Percentiles rank a stretch among this genome's conserved stretches.
Evolutionary conservation across 2,797 vertebrate genomes (phyloP).

Genomic region (Erithacus rubecula): DNA sequence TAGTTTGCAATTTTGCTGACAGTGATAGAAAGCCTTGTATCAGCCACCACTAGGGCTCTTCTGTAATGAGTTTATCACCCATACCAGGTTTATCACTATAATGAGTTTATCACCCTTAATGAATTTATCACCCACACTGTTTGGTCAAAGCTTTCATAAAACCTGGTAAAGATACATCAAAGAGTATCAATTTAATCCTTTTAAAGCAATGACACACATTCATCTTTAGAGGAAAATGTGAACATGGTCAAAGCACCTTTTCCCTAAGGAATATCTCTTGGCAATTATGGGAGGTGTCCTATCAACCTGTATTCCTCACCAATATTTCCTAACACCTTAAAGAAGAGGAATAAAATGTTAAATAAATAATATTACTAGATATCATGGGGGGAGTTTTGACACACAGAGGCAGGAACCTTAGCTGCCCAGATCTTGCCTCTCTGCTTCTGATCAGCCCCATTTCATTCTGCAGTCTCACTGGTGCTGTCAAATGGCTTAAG

Average conservation of each 20-base stretch:
- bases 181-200: slow-evolving; percentile 46
- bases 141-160: slow-evolving; percentile 57
- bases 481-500: neutral
- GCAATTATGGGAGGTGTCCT: neutral
- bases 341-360: neutral
- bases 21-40: slow-evolving; percentile 41
- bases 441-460: neutral
- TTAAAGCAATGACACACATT: slow-evolving; percentile 46
- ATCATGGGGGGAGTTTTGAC: neutral
- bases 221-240: slow-evolving; percentile 17
- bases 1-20: slow-evolving; percentile 45
- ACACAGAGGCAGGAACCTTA: neutral
- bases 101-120: slow-evolving; percentile 49
- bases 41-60: neutral
- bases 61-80: slow-evolving; percentile 44
- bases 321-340: neutral
- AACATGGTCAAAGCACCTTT: neutral
- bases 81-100: slow-evolving; percentile 37
- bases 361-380: neutral
- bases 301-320: neutral
- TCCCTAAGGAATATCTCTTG: neutral
- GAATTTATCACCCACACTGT: slow-evolving; percentile 48
- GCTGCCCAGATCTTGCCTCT: neutral
- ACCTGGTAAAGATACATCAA: slow-evolving; percentile 27
- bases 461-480: neutral